These are phyloP conservation scores for Mizuhopecten yessoensis DNA, from an alignment of 1,140 invertebrate species.

Conservation along the genomic window DNA sequence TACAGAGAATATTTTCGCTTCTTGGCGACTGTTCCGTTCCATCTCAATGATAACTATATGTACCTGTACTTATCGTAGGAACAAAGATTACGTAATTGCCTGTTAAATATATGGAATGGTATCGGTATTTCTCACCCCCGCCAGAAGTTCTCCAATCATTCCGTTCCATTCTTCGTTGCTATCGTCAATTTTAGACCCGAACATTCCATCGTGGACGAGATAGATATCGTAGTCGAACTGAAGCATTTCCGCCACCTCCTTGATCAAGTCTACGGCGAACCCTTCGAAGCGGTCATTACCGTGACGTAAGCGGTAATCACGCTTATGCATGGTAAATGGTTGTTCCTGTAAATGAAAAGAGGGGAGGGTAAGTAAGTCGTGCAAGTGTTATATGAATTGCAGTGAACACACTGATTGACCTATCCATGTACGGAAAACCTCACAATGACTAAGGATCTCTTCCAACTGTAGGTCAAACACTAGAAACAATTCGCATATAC, in stretches of 20 bases:
- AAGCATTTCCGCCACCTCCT: conserved; percentile 84
- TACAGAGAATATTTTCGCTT: background rate
- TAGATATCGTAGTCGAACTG: conserved; percentile 88
- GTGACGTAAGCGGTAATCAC: conserved; percentile 67
- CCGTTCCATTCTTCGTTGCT: conserved; percentile 97
- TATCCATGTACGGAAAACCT: background rate
- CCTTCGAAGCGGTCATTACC: conserved; percentile 85
- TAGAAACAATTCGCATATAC: too few relatives aligned
- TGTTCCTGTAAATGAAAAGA: conserved; percentile 70
- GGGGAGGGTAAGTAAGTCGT: background rate
- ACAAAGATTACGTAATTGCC: background rate
- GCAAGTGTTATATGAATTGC: background rate
- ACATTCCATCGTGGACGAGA: conserved; percentile 80
- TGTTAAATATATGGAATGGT: background rate
- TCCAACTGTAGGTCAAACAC: too few relatives aligned
- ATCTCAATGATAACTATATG: background rate
- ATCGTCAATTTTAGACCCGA: conserved; percentile 81
- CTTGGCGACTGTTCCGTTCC: background rate
- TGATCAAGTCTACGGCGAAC: conserved; percentile 96
- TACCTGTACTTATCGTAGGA: background rate
- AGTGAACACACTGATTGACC: background rate
- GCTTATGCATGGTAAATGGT: conserved; percentile 78
- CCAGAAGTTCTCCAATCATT: conserved; percentile 97
- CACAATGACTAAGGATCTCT: too few relatives aligned
- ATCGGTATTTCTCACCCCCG: conserved; percentile 88